Base-by-base conservation (phyloP, 2,113 vertebrate species). In the Cynocephalus volans region DNA sequence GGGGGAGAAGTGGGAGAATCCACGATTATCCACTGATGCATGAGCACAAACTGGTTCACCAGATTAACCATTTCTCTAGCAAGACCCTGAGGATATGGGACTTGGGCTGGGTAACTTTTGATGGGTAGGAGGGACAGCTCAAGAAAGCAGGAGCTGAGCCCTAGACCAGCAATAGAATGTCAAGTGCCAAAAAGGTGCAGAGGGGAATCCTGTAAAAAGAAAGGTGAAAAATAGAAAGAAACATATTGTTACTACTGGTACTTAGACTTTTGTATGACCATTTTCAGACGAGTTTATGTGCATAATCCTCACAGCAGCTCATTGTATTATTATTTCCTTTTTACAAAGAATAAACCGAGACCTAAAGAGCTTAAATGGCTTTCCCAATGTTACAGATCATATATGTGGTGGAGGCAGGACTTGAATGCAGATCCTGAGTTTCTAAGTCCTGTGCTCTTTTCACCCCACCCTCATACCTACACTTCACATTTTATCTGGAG, bases 401-500 rank as follows among this genome's bases (percentile, higher is more conserved):
- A 9, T 6, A 23, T 1, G 5, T 0, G 9, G 8, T 31, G 12
- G 62, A 86, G 60, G 12, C 60, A 41, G 19, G 75, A 67, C 54
- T 81, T 80, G 52, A 36, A 48, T 6, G 50, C 26, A 64, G 31
- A 24, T 13, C n/a, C 33, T 6, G 5, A 73, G 18, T 88, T 69
- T 65, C 56, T 21, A 31, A 86, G 50, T n/a, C 48, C 56, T 60
- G 26, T 8, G 17, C 41, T 73, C 13, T 83, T 75, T 58, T 48
- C 21, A 56, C 54, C 33, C 48, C 50, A 45, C 58, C 33, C 36
- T 93, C 67, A 6, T 3, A 10, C 36, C 23, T 18, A 24, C 13
- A 19, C 82, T 85, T 88, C 80, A 81, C 45, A 56, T 94, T 65
- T 90, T 52, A 69, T 81, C 76, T 64, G 70, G 36, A 95, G 14